Conservation (phyloP, 2,888 invertebrate species). For the Lysandra bellargus region DNA sequence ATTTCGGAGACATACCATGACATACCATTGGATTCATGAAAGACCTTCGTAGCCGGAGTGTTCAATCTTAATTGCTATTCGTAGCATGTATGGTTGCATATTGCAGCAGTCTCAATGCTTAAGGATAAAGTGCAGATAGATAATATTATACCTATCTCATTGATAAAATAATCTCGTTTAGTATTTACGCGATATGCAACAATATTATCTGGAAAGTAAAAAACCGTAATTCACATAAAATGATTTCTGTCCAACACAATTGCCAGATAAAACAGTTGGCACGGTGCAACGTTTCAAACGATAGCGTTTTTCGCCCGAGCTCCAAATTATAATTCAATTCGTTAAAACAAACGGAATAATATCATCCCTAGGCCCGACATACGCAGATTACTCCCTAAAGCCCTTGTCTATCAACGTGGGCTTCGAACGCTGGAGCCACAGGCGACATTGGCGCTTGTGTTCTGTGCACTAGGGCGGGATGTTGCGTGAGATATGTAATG, state of each 20-base stretch:
- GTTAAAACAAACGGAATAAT: slow-evolving; percentile 35
- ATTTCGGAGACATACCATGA: too few species aligned
- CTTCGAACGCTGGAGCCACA: not conserved
- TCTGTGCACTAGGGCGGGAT: not conserved
- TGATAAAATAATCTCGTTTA: not conserved
- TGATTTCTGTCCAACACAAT: slow-evolving; percentile 2
- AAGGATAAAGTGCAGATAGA: not conserved
- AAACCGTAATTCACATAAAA: not conserved
- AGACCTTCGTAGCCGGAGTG: not conserved
- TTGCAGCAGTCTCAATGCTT: not conserved
- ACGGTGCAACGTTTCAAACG: not conserved
- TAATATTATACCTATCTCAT: not conserved
- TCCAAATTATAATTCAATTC: slow-evolving; percentile 27
- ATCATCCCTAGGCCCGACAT: slow-evolving; percentile 31
- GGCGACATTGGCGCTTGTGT: slow-evolving; percentile 19
- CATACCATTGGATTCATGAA: not conserved
- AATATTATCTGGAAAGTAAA: not conserved
- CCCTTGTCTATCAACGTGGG: slow-evolving; percentile 32
- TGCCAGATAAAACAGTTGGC: slow-evolving; percentile 6
- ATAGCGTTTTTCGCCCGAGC: slow-evolving; percentile 21
- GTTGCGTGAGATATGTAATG: slow-evolving; percentile 26
- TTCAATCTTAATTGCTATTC: slow-evolving; percentile 8
- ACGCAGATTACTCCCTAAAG: slow-evolving; percentile 34
- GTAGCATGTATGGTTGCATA: not conserved
- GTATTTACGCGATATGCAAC: not conserved